Conservation (phyloP, 2,888 invertebrate species). For the Xanthia icteritia region DNA sequence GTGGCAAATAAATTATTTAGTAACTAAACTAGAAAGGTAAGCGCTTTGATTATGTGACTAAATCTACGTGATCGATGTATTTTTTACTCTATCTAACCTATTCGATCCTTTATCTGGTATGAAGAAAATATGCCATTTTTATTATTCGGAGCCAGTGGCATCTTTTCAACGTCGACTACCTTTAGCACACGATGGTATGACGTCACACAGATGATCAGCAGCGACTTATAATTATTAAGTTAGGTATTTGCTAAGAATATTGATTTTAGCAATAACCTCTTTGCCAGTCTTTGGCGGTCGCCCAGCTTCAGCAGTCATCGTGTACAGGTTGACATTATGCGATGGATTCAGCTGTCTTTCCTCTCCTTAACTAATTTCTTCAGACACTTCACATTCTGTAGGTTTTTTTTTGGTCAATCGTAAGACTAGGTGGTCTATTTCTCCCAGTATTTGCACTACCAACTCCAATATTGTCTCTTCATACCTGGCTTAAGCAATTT, state of each 20-base stretch:
- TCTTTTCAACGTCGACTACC: not conserved
- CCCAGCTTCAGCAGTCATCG: not conserved
- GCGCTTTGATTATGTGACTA: not conserved
- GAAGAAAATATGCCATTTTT: not conserved
- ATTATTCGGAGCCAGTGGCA: not conserved
- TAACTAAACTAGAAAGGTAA: not conserved
- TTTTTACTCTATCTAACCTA: not conserved
- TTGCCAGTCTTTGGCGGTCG: not conserved
- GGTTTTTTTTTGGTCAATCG: too few species aligned
- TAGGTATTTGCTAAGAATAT: not conserved
- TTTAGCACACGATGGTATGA: too few species aligned
- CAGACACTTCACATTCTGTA: not conserved
- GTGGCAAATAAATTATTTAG: conserved; percentile 15
- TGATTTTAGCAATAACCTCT: not conserved
- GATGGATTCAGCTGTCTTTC: not conserved
- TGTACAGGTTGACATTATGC: not conserved
- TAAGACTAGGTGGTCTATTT: not conserved
- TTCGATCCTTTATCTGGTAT: too few species aligned
- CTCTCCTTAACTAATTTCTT: not conserved
- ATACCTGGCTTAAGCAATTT: conserved; percentile 4
- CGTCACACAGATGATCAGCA: not conserved
- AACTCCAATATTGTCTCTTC: not conserved
- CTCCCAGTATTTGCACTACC: not conserved
- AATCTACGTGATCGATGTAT: not conserved
- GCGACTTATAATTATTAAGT: too few species aligned